Base-by-base conservation (phyloP, 2,888 invertebrate genomes). In the Anagyrus pseudococci region DNA sequence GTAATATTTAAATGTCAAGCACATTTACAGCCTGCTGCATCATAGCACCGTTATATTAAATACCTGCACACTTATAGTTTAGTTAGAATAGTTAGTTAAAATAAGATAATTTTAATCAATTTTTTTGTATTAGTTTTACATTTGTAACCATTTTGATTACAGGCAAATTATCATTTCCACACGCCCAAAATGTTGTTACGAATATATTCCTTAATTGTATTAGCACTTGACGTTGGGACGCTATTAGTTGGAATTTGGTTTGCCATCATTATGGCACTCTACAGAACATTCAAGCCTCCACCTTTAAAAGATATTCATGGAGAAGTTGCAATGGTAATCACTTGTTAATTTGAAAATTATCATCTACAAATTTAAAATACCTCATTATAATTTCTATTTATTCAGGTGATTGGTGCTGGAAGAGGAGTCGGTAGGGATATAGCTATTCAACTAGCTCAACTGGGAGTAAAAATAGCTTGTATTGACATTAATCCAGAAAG, bases 361-460 rank as follows among this genome's bases (percentile, higher is more conserved):
- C 8, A 50, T 60, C 7, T 46, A 40, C 15, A 48, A 26, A 56
- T 53, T 47, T 41, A 43, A 43, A 46, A 44, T 56, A 66, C 49
- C 60, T 66, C 48, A n/a, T n/a, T n/a, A n/a, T n/a, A n/a, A n/a
- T n/a, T n/a, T n/a, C n/a, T n/a, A n/a, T n/a, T n/a, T n/a, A n/a
- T n/a, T n/a, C 72, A 88, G 88, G 83, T 91, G 13, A 86, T 91
- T 57, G 91, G 91, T n/a, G 85, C 89, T 44, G 89, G 89, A 46
- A 82, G 87, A 70, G 89, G 89, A 17, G 83, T 90, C 4, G 90
- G 90, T 0, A 83, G 85, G 61, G 86, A 88, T 73, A 78, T 89
- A 65, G 86, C 88, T 0, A 78, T 86, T 63, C 85, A 87, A 71
- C 75, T 89, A 59, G 84, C 86, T 1, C 80, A 81, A 13, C 77